These are phyloP conservation scores for Cerceris rybyensis DNA, from an alignment of 2,888 invertebrate species.

Conservation along the genomic window DNA sequence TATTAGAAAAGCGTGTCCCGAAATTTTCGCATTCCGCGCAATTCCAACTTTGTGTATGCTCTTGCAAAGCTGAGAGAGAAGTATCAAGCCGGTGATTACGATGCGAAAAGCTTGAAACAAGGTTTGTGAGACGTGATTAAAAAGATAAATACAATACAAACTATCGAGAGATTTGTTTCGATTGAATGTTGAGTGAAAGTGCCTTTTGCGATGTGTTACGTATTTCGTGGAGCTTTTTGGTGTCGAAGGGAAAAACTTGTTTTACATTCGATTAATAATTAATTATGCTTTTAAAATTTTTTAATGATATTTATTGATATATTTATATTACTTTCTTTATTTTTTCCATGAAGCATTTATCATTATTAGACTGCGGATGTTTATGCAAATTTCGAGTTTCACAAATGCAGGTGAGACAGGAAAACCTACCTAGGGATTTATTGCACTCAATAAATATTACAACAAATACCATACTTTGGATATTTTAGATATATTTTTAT, in stretches of 20 bases:
- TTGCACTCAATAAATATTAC: too few species aligned
- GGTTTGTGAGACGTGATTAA: constrained; percentile 2
- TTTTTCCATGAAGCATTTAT: too few species aligned
- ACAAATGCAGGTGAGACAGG: too few species aligned
- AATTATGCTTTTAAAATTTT: not conserved
- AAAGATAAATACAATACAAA: not conserved
- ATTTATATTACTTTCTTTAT: too few species aligned
- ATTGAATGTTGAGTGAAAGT: constrained; percentile 71
- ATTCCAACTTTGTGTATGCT: constrained; percentile 57
- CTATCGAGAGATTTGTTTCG: constrained; percentile 42
- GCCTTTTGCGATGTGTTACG: constrained; percentile 67
- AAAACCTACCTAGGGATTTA: too few species aligned
- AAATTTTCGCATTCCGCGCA: constrained; percentile 53
- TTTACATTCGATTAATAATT: constrained; percentile 17
- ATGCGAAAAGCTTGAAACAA: not conserved
- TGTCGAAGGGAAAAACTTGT: constrained; percentile 30
- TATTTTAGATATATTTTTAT: too few species aligned
- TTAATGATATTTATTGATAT: too few species aligned
- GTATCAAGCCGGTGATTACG: not conserved
- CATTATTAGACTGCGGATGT: too few species aligned
- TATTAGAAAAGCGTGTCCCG: constrained; percentile 40
- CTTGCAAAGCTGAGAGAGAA: constrained; percentile 36
- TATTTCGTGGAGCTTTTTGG: constrained; percentile 49
- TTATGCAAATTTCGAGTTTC: too few species aligned
- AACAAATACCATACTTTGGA: too few species aligned